A percentile compares a stretch with the other conserved stretches of the same genome.
Conservation (phyloP, 2,113 vertebrate genomes). For the Oceanodroma tethys region DNA sequence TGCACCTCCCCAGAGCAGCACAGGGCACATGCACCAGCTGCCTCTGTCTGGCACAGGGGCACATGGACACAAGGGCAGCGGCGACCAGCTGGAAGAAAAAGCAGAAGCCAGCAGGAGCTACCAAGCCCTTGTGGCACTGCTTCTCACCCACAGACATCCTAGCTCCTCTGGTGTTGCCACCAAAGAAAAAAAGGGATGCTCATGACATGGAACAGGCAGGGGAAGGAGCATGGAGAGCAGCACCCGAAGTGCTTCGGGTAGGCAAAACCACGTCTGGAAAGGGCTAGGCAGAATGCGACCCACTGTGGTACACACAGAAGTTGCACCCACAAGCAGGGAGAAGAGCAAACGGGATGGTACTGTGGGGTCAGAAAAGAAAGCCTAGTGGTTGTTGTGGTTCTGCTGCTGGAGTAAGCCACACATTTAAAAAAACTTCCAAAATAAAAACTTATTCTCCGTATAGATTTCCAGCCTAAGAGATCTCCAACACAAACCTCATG, state of each 20-base stretch:
- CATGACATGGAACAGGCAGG: not conserved
- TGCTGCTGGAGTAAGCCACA: not conserved
- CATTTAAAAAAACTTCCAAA: not conserved
- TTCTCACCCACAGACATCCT: not conserved
- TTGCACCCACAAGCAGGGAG: not conserved
- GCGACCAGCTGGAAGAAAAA: not conserved
- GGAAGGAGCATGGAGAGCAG: not conserved
- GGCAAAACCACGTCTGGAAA: not conserved
- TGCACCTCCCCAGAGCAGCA: not conserved
- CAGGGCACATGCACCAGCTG: not conserved
- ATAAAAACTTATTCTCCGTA: not conserved
- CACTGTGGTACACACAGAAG: not conserved
- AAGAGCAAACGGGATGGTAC: not conserved
- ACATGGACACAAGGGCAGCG: accelerated
- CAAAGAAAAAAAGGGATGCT: not conserved
- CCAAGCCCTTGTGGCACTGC: not conserved
- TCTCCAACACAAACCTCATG: not conserved
- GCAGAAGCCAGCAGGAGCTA: not conserved
- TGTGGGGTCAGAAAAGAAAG: not conserved
- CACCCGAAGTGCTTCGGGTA: accelerated
- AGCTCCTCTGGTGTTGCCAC: not conserved
- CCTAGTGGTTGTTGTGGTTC: not conserved
- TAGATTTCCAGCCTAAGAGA: not conserved
- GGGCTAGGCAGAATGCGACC: accelerated
- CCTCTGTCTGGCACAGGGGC: not conserved